Conservation (phyloP, 2,888 invertebrate species). For the Trissolcus brochymenae region DNA sequence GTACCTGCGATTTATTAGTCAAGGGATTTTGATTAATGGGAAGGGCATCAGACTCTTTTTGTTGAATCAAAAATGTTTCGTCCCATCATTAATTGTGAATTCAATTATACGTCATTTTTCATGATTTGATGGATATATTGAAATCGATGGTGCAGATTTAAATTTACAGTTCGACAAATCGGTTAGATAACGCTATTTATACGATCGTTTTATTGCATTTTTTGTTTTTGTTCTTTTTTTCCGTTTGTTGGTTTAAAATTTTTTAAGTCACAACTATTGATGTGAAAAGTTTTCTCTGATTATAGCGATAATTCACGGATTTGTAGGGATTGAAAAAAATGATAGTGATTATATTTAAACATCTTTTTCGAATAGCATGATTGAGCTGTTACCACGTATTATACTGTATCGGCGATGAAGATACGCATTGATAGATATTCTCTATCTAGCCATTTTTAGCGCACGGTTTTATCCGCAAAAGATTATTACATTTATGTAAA, state of each 20-base stretch:
- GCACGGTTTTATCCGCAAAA: slow-evolving; percentile 18
- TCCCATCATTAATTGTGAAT: no score
- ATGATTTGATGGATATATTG: no score
- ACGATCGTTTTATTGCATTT: no score
- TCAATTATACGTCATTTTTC: no score
- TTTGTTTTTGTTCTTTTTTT: no score
- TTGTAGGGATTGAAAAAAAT: slow-evolving; percentile 29
- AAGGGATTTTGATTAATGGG: slow-evolving; percentile 4
- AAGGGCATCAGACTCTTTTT: neutral
- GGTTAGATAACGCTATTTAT: no score
- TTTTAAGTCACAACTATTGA: no score
- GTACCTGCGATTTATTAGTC: slow-evolving; percentile 9
- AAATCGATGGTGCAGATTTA: no score
- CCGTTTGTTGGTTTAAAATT: no score
- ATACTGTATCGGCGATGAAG: slow-evolving; percentile 35
- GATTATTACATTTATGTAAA: slow-evolving; percentile 50
- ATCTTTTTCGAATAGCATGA: slow-evolving; percentile 38
- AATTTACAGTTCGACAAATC: no score
- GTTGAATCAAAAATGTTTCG: no score
- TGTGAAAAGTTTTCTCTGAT: slow-evolving; percentile 10
- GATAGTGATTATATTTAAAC: slow-evolving; percentile 43
- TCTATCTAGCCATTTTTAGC: slow-evolving; percentile 18
- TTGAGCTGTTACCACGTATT: slow-evolving; percentile 51
- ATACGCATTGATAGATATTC: slow-evolving; percentile 38
- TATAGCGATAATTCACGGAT: slow-evolving; percentile 28